Evolutionary conservation across 2,888 invertebrate genomes (phyloP).

Genomic region (Sesia bembeciformis): DNA sequence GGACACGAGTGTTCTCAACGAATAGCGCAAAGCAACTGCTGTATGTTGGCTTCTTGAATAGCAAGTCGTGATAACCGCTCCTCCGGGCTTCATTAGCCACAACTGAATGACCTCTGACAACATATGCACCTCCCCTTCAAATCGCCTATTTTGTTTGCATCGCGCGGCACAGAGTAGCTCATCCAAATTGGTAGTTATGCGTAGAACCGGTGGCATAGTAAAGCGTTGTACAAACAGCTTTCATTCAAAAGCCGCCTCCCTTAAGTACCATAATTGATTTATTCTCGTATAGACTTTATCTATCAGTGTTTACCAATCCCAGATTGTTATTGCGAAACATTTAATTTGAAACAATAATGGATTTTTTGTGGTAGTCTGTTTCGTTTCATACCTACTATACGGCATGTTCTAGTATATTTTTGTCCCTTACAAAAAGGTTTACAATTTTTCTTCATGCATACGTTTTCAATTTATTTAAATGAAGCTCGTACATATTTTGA

Average conservation of each 20-base stretch:
- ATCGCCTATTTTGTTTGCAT: slow-evolving; percentile 10
- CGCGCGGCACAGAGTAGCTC: slow-evolving; percentile 21
- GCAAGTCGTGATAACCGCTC: slow-evolving; percentile 25
- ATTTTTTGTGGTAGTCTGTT: slow-evolving; percentile 27
- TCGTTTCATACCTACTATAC: slow-evolving; percentile 28
- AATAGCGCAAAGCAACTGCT: slow-evolving; percentile 49
- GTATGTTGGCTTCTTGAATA: slow-evolving; percentile 10
- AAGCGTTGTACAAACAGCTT: slow-evolving; percentile 33
- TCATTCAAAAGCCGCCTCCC: slow-evolving; percentile 21
- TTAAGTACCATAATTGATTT: slow-evolving; percentile 13
- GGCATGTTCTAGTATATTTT: too few species aligned
- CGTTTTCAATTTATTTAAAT: too few species aligned
- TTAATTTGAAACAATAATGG: slow-evolving; percentile 26
- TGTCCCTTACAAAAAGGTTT: too few species aligned
- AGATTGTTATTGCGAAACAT: slow-evolving; percentile 27
- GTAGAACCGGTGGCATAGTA: slow-evolving; percentile 32
- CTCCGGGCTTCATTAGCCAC: slow-evolving; percentile 53
- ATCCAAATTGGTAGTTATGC: slow-evolving; percentile 23
- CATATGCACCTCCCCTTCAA: slow-evolving; percentile 21
- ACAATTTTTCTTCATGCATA: too few species aligned
- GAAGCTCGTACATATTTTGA: too few species aligned
- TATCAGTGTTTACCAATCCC: slow-evolving; percentile 19
- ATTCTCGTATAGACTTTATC: slow-evolving; percentile 15
- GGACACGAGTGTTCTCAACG: slow-evolving; percentile 41
- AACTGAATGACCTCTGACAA: slow-evolving; percentile 23